phyloP scores from a whole-genome alignment of 2,888 invertebrate genomes.

The Lagria hirta region DNA sequence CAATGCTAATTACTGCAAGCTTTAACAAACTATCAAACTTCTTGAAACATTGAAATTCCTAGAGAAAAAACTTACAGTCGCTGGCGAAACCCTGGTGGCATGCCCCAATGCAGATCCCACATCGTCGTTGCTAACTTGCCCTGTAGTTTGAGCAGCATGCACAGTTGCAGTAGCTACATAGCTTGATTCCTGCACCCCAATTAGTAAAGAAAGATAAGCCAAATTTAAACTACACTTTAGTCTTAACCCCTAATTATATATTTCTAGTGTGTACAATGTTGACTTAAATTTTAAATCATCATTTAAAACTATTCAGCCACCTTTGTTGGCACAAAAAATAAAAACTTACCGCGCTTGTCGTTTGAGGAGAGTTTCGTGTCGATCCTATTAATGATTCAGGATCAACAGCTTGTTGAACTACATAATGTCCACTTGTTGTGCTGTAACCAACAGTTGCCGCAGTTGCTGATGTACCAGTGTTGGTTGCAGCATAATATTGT shows the following conservation, averaged over 20 bases:
- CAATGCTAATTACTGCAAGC: too few relatives aligned
- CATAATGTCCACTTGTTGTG: conserved; percentile 61
- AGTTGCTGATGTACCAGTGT: conserved; percentile 65
- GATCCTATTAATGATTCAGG: conserved; percentile 62
- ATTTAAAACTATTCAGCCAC: too few relatives aligned
- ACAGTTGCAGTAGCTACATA: conserved; percentile 60
- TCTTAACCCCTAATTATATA: too few relatives aligned
- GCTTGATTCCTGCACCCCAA: conserved; percentile 52
- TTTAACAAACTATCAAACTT: too few relatives aligned
- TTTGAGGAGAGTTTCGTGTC: conserved; percentile 67
- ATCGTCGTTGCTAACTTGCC: conserved; percentile 51
- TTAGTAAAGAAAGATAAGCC: conserved; percentile 34
- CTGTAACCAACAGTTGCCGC: conserved; percentile 52
- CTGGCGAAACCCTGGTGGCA: conserved; percentile 83
- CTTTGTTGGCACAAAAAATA: too few relatives aligned
- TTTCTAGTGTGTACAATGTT: too few relatives aligned
- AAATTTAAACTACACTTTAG: too few relatives aligned
- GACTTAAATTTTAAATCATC: too few relatives aligned
- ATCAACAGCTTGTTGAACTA: conserved; percentile 70
- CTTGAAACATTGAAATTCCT: too few relatives aligned
- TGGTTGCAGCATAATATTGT: conserved; percentile 71
- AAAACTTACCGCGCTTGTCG: conserved; percentile 65
- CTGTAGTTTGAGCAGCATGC: conserved; percentile 52
- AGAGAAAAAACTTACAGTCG: conserved; percentile 84
- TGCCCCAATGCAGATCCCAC: conserved; percentile 67